These are phyloP conservation scores for Lagria hirta DNA, from an alignment of 2,888 invertebrate genomes.

Conservation along the genomic window DNA sequence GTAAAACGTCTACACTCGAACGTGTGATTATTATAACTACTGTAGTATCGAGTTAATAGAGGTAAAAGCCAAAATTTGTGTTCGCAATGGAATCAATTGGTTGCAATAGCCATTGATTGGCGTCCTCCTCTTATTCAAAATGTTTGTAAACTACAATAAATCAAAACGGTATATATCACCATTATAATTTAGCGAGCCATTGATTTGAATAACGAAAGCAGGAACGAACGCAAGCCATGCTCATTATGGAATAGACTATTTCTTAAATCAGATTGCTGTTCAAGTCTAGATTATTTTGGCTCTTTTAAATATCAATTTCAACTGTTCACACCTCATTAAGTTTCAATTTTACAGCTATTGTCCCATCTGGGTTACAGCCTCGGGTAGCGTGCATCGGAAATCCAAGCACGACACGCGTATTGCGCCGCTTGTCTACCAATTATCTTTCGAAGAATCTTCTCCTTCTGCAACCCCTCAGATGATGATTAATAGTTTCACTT, in stretches of 20 bases:
- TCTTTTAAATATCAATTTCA: constrained; percentile 58
- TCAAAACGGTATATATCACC: constrained; percentile 38
- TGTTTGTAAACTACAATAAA: constrained; percentile 31
- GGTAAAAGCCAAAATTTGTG: too few relatives aligned
- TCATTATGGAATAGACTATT: constrained; percentile 54
- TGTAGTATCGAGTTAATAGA: too few relatives aligned
- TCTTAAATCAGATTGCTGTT: constrained; percentile 55
- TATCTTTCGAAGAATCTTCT: constrained; percentile 32
- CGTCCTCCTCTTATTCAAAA: constrained; percentile 17
- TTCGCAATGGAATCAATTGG: constrained; percentile 5
- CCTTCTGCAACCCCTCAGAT: constrained; percentile 17
- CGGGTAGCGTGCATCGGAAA: constrained; percentile 53
- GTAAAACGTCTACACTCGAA: too few relatives aligned
- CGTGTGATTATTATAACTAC: too few relatives aligned
- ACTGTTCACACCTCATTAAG: constrained; percentile 57
- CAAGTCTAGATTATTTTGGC: constrained; percentile 55
- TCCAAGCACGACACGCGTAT: constrained; percentile 46
- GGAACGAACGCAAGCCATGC: constrained; percentile 44
- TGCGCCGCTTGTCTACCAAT: constrained; percentile 42
- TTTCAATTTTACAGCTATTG: constrained; percentile 58
- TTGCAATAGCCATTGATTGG: constrained; percentile 11
- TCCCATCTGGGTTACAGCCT: constrained; percentile 55
- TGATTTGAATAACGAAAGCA: constrained; percentile 52
- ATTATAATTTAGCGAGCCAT: constrained; percentile 53
- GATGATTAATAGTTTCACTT: constrained; percentile 27